Evolutionary conservation across 2,797 vertebrate genomes (phyloP).

Genomic region (Eulemur coronatus): DNA sequence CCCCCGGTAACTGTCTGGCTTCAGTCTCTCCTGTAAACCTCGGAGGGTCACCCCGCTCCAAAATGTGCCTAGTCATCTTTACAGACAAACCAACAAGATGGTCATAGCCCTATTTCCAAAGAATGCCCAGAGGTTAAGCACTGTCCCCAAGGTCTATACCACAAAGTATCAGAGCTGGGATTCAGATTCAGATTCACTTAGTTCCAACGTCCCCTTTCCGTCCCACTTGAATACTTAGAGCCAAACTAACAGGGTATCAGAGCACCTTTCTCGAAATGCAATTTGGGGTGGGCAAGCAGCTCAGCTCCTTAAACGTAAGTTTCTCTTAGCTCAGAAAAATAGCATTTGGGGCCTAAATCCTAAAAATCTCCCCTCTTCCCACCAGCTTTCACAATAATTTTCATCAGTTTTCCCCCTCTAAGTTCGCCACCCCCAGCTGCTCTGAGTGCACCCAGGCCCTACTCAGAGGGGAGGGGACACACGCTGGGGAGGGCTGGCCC

Average conservation of each 20-base stretch:
- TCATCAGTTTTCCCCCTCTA: background rate
- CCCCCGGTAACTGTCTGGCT: background rate
- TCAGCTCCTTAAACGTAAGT: background rate
- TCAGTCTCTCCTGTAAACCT: background rate
- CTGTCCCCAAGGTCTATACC: background rate
- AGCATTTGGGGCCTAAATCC: background rate
- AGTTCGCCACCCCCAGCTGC: background rate
- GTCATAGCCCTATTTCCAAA: background rate
- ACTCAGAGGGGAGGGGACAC: accelerated
- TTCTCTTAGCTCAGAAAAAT: background rate
- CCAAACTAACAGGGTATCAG: too few relatives aligned
- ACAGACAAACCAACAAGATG: background rate
- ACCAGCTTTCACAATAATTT: background rate
- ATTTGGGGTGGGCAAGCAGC: background rate
- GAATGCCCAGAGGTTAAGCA: background rate
- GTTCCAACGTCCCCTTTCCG: background rate
- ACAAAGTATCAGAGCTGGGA: background rate
- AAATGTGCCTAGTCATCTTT: background rate
- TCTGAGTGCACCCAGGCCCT: accelerated
- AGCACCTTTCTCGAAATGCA: background rate
- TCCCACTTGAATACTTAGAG: background rate
- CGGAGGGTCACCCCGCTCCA: background rate
- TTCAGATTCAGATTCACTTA: background rate
- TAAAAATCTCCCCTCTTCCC: background rate
- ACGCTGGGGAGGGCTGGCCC: background rate